Evolutionary conservation across 2,113 vertebrate genomes (phyloP).

Genomic region (Nesoenas mayeri): DNA sequence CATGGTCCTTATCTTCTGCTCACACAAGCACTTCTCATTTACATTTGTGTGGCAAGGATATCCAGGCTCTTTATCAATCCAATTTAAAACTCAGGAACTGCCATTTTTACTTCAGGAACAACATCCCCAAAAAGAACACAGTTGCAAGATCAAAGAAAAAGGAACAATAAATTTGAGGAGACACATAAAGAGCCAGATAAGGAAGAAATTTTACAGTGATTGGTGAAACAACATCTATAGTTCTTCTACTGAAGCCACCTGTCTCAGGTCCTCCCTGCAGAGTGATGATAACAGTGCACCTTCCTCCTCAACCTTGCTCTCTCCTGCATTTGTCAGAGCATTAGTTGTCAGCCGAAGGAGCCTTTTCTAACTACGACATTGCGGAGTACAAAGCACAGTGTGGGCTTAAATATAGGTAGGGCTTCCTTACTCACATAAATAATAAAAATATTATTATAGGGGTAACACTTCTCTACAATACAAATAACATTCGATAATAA

Average conservation of each 20-base stretch:
- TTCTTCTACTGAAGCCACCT: neutral
- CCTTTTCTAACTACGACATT: neutral
- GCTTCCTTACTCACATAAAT: neutral
- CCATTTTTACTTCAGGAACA: neutral
- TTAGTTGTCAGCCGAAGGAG: neutral
- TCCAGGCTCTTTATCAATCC: neutral
- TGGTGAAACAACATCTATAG: neutral
- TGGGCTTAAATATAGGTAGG: neutral
- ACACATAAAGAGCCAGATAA: neutral
- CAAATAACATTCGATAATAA: neutral
- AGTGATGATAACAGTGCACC: neutral
- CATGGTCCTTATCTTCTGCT: neutral
- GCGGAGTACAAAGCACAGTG: neutral
- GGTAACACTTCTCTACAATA: neutral
- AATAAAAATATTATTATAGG: neutral
- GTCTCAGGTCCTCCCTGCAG: neutral
- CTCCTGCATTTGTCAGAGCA: neutral
- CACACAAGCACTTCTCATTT: neutral
- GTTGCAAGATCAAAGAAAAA: neutral
- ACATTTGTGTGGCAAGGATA: neutral
- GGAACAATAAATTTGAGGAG: neutral
- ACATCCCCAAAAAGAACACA: neutral
- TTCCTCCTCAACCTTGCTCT: neutral
- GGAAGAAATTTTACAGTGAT: neutral
- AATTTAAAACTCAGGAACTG: neutral